phyloP scores from a whole-genome alignment of 1,140 invertebrate species.

The Metopolophium dirhodum region DNA sequence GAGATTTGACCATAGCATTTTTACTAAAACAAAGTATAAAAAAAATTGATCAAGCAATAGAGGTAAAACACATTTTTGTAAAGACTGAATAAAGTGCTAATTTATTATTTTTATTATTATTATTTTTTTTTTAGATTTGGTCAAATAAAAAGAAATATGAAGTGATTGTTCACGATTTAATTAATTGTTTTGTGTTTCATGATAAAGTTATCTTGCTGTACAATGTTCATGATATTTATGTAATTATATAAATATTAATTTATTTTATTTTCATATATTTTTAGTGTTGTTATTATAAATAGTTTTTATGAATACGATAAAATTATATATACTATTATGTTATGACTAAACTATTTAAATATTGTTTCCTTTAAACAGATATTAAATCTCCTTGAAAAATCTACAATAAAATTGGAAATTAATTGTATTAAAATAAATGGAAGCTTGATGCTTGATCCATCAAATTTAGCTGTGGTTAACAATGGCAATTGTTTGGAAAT shows the following conservation, averaged over 20 bases:
- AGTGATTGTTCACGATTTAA: neutral
- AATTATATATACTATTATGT: neutral
- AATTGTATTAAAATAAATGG: constrained; percentile 35
- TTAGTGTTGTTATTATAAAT: neutral
- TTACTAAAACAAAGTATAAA: neutral
- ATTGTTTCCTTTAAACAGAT: neutral
- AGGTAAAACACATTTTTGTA: neutral
- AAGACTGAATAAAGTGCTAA: neutral
- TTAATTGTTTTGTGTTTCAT: constrained; percentile 27
- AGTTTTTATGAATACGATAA: neutral
- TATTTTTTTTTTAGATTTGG: constrained; percentile 42
- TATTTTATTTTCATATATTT: neutral
- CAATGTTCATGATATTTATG: constrained; percentile 14
- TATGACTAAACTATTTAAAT: neutral
- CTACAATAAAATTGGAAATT: neutral
- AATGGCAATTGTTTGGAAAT: constrained; percentile 6
- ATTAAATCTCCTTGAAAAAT: neutral
- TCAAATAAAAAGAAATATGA: neutral
- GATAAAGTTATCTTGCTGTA: constrained; percentile 4
- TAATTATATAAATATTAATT: neutral
- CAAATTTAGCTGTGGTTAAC: constrained; percentile 21
- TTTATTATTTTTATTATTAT: neutral
- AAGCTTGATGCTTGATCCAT: constrained; percentile 30
- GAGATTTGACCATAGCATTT: neutral
- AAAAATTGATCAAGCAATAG: neutral